Conservation (phyloP, 2,113 vertebrate genomes). For the Leptocoma aspasia region DNA sequence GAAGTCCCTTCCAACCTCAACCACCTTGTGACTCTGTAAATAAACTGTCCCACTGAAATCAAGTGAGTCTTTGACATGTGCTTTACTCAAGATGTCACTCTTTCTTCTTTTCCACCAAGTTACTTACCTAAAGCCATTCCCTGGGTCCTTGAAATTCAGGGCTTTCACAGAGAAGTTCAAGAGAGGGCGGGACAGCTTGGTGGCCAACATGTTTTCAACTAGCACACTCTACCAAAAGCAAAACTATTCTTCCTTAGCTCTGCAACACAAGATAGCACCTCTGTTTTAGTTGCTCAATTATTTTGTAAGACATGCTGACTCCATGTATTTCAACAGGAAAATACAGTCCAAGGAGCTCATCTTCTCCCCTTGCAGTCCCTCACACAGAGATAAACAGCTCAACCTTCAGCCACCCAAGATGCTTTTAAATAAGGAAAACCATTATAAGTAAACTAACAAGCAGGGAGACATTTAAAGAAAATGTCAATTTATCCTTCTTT, state of each 20-base stretch:
- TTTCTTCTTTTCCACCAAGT: background rate
- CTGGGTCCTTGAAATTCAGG: conserved; percentile 25
- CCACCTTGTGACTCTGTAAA: background rate
- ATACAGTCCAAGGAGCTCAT: conserved; percentile 18
- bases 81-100: background rate
- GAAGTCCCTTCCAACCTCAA: background rate
- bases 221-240: background rate
- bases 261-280: conserved; percentile 58
- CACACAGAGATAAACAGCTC: background rate
- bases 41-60: background rate
- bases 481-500: background rate
- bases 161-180: conserved; percentile 46
- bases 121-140: conserved; percentile 55
- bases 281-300: background rate
- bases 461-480: background rate
- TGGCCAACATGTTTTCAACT: conserved; percentile 55
- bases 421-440: background rate
- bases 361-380: background rate
- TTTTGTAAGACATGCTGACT: conserved; percentile 20
- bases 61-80: background rate
- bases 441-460: background rate
- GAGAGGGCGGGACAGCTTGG: conserved; percentile 60
- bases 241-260: conserved; percentile 15
- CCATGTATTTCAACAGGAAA: background rate
- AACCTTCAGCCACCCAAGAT: background rate